Conservation (phyloP, 2,888 invertebrate genomes). For the Choristoneura rosaceana region DNA sequence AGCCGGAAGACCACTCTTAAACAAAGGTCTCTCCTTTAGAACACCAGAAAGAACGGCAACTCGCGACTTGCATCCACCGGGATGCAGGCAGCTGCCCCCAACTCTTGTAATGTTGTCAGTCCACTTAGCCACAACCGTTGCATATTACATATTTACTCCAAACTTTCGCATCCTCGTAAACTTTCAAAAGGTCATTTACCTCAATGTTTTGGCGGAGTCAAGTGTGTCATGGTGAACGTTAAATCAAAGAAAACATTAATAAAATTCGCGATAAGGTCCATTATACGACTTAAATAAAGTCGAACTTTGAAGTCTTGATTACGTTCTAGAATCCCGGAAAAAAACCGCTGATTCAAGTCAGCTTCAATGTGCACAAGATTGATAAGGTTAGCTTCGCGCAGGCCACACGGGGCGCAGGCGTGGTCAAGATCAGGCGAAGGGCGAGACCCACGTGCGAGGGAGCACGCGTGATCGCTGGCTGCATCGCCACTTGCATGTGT, state of each 20-base stretch:
- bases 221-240: neutral
- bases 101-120: too few species aligned
- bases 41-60: too few species aligned
- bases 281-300: neutral
- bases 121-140: too few species aligned
- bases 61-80: too few species aligned
- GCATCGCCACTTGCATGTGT: constrained; percentile 6
- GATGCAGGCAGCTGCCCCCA: too few species aligned
- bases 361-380: neutral
- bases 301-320: neutral
- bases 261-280: neutral
- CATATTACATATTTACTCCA: neutral
- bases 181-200: neutral
- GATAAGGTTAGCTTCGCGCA: constrained; percentile 9
- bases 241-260: neutral
- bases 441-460: constrained; percentile 38
- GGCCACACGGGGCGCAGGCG: constrained; percentile 37
- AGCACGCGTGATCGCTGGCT: constrained; percentile 20
- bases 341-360: neutral
- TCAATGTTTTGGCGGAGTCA: neutral
- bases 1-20: too few species aligned
- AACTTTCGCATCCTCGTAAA: neutral
- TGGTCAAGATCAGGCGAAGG: constrained; percentile 68
- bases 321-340: constrained; percentile 4
- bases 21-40: too few species aligned